These are phyloP conservation scores for Therioaphis trifolii DNA, from an alignment of 2,888 invertebrate species.

Conservation along the genomic window DNA sequence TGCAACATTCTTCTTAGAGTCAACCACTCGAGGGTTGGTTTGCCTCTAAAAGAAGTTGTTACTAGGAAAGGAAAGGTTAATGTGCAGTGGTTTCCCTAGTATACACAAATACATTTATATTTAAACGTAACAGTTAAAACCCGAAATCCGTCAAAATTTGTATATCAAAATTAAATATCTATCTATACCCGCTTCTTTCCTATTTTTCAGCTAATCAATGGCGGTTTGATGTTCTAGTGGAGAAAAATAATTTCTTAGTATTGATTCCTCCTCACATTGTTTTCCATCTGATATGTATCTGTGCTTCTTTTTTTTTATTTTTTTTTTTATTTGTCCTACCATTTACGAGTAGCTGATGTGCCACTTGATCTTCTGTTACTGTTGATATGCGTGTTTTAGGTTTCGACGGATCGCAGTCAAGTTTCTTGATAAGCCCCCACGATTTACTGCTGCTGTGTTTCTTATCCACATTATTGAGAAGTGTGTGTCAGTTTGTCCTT, in stretches of 20 bases:
- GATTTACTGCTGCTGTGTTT: not conserved
- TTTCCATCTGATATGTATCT: not conserved
- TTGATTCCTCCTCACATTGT: too few relatives aligned
- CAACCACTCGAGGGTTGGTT: too few relatives aligned
- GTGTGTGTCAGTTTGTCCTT: conserved; percentile 9
- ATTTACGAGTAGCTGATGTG: conserved; percentile 49
- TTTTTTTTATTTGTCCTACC: conserved; percentile 24
- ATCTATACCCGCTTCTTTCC: conserved; percentile 14
- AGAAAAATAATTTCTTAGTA: not conserved
- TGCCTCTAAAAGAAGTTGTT: too few relatives aligned
- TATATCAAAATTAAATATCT: too few relatives aligned
- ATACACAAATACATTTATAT: too few relatives aligned
- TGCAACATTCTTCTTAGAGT: too few relatives aligned
- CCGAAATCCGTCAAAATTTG: too few relatives aligned
- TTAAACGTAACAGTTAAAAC: too few relatives aligned
- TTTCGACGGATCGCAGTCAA: conserved; percentile 12
- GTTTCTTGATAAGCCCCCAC: conserved; percentile 24
- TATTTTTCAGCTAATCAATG: conserved; percentile 18
- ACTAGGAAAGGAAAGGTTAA: too few relatives aligned
- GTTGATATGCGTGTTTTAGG: conserved; percentile 14
- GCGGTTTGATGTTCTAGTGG: conserved; percentile 13
- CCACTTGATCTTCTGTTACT: conserved; percentile 48
- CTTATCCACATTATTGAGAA: conserved; percentile 5
- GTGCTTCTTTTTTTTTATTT: not conserved
- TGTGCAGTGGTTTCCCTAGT: too few relatives aligned